These are phyloP conservation scores for Caenorhabditis becei DNA, from an alignment of 2,888 invertebrate species.

Conservation along the genomic window DNA sequence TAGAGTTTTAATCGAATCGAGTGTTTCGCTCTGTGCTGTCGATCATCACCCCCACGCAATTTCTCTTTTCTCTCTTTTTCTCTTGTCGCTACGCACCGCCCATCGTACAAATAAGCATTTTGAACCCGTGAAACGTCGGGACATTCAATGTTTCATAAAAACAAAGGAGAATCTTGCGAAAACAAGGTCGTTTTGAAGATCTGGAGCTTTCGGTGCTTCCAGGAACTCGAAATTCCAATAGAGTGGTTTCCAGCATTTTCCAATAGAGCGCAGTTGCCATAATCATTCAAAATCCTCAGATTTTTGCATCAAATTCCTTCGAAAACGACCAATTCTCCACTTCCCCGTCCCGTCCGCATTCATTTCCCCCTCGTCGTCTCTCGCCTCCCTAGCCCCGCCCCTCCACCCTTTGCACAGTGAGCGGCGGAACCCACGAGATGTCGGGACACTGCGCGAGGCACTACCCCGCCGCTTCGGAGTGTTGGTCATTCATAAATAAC, in stretches of 20 bases:
- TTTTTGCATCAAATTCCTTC: no score
- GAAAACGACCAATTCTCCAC: no score
- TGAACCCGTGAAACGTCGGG: not conserved
- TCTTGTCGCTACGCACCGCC: not conserved
- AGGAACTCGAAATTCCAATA: no score
- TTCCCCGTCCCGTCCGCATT: no score
- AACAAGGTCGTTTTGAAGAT: no score
- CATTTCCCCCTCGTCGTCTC: not conserved
- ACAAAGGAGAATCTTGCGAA: not conserved
- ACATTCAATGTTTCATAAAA: not conserved
- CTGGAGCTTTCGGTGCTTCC: no score
- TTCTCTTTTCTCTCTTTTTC: constrained; percentile 1
- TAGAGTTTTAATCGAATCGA: no score
- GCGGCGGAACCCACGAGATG: constrained; percentile 34
- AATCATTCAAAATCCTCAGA: no score
- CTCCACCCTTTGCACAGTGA: not conserved
- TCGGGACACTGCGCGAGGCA: constrained; percentile 14
- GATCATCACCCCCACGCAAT: constrained; percentile 12
- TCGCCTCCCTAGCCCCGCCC: not conserved
- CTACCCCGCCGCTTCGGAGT: not conserved
- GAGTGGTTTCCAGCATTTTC: no score
- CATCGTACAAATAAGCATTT: not conserved
- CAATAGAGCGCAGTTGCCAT: no score
- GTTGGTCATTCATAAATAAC: not conserved
- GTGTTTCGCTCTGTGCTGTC: not conserved